Percentiles rank a stretch among this genome's conserved stretches.
These are phyloP conservation scores for Phrynocephalus versicolor DNA, from an alignment of 2,113 vertebrate species.

Conservation along the genomic window DNA sequence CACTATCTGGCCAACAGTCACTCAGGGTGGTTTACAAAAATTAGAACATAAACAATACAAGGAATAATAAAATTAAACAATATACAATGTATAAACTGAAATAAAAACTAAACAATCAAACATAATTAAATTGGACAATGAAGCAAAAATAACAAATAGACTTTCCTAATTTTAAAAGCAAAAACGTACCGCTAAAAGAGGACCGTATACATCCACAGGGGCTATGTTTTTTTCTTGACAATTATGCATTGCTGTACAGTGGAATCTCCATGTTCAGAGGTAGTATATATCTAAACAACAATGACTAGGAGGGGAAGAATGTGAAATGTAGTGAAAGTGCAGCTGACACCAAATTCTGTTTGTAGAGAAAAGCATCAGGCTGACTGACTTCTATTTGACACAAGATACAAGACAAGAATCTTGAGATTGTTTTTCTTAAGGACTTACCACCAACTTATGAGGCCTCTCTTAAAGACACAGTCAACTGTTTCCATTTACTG, in stretches of 20 bases:
- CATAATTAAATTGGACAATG: no score
- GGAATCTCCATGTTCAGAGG: neutral
- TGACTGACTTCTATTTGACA: neutral
- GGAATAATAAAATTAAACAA: no score
- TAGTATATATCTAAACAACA: neutral
- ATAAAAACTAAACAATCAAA: no score
- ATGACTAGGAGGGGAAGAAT: no score
- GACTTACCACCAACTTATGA: neutral
- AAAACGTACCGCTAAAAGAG: neutral
- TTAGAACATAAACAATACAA: no score
- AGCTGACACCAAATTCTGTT: neutral
- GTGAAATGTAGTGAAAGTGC: neutral
- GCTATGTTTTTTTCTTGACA: neutral
- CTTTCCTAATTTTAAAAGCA: slow-evolving; percentile 51
- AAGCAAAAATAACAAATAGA: slow-evolving; percentile 7
- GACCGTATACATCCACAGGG: neutral
- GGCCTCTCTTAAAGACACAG: neutral
- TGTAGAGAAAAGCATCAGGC: neutral
- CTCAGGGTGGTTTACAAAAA: no score
- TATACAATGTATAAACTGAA: no score
- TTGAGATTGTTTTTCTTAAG: neutral
- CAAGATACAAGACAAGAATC: neutral
- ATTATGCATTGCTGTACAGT: no score
- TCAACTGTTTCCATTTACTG: neutral
- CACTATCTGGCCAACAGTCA: no score